Evolutionary conservation across 2,888 invertebrate genomes (phyloP), one percentile per base, ranked within the genome.

Genomic region (Eulithis testata): DNA sequence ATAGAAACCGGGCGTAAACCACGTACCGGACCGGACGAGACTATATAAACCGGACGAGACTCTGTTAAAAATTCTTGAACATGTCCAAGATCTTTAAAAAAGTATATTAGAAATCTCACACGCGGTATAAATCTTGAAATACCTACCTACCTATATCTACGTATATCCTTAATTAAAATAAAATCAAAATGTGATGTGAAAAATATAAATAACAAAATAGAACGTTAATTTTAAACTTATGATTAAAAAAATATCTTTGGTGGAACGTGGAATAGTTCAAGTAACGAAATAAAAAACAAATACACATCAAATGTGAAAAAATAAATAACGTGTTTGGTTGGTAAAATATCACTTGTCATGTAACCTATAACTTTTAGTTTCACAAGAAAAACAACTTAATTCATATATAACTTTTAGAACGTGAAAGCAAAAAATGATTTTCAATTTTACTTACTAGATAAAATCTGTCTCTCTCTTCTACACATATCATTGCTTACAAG

Each of bases 291-390:
- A 40, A 62, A 63, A 65, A 69, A 73, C 21, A 75, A 63, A 59
- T 70, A 70, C 78, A 84, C 80, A 84, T 83, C 66, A 63, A 27
- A 82, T 80, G 80, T 79, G 78, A 62, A 66, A 73, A 69, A 37
- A 61, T 49, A 65, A 47, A 45, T 52, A 69, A 37, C 53, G 40
- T 62, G 57, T 71, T 73, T 73, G 62, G 71, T 73, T 73, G 62
- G 70, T 73, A 66, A 64, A 56, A 65, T 71, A 75, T 74, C 73
- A 78, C 76, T 60, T 45, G 40, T 40, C 40, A 31, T 36, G 47
- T 49, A 40, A 55, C n/a, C 11, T 40, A 37, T 21, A 49, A 11
- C 11, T 14, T 47, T 7, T 21, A n/a, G 21, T 0, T 40, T 9
- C 40, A 40, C 31, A 37, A 37, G 40, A 40, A 40, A 8, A 8